Conservation (phyloP, 2,797 vertebrate species). For the Remorina albescens region DNA sequence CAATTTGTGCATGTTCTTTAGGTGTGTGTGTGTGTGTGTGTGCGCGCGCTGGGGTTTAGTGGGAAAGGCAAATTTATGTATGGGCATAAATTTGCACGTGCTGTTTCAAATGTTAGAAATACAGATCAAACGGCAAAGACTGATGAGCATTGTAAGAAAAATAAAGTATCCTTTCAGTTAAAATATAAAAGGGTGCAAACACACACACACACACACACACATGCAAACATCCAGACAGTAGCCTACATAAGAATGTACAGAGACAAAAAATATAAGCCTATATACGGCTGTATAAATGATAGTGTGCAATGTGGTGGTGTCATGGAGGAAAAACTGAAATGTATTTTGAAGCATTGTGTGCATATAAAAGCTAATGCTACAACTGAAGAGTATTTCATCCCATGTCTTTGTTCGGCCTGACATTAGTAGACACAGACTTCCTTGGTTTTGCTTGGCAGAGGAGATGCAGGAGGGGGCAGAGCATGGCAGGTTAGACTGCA, state of each 20-base stretch:
- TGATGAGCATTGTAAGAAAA: neutral
- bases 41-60: constrained; percentile 13
- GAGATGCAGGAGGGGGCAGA: constrained; percentile 27
- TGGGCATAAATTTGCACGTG: constrained; percentile 26
- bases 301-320: neutral
- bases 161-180: neutral
- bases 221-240: neutral
- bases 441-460: constrained; percentile 62
- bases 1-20: constrained; percentile 50
- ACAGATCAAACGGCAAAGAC: neutral
- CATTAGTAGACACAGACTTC: constrained; percentile 56
- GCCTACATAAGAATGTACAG: constrained; percentile 21
- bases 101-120: constrained; percentile 30
- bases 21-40: constrained; percentile 41
- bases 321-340: constrained; percentile 34
- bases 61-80: constrained; percentile 43
- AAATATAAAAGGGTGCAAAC: neutral
- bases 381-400: constrained; percentile 50
- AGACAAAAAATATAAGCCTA: constrained; percentile 9
- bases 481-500: constrained; percentile 69
- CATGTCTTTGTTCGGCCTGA: constrained; percentile 64
- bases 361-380: constrained; percentile 51
- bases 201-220: neutral
- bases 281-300: constrained; percentile 2
- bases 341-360: constrained; percentile 43